These are phyloP conservation scores for Zaprionus taronus DNA, from an alignment of 1,140 invertebrate genomes.

Conservation along the genomic window DNA sequence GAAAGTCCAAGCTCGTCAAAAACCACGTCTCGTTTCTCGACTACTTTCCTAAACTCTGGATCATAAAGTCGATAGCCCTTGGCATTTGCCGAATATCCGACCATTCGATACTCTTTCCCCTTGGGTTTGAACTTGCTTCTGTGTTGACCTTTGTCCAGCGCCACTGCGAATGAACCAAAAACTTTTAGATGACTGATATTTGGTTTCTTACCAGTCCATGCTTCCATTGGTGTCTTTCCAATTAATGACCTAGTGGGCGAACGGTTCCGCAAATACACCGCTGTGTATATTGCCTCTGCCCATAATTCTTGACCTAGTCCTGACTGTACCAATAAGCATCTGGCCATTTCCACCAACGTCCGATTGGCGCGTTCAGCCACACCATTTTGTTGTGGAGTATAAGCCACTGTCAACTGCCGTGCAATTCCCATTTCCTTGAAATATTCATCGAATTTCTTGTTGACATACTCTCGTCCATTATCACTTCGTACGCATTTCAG, in stretches of 20 bases:
- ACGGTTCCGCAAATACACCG: too few species aligned
- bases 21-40: background rate
- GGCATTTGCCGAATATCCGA: slow-evolving; percentile 15
- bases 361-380: background rate
- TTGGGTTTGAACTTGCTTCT: background rate
- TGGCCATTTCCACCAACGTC: slow-evolving; percentile 6
- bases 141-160: slow-evolving; percentile 4
- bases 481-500: too few species aligned
- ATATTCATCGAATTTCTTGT: background rate
- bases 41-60: background rate
- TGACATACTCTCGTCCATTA: too few species aligned
- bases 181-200: slow-evolving; percentile 26
- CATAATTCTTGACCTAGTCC: too few species aligned
- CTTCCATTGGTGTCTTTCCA: slow-evolving; percentile 16
- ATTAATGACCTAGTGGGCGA: background rate
- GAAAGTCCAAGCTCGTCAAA: too few species aligned
- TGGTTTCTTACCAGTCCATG: slow-evolving; percentile 21
- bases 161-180: slow-evolving; percentile 26
- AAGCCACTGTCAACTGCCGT: slow-evolving; percentile 5
- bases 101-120: slow-evolving; percentile 21
- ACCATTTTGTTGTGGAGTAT: slow-evolving; percentile 18
- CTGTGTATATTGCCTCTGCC: background rate
- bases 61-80: slow-evolving; percentile 9
- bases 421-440: background rate
- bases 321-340: background rate